Evolutionary conservation across 2,113 vertebrate genomes (phyloP), one percentile per base, ranked within the genome.

Genomic region (Rhegmatorhina hoffmannsi): DNA sequence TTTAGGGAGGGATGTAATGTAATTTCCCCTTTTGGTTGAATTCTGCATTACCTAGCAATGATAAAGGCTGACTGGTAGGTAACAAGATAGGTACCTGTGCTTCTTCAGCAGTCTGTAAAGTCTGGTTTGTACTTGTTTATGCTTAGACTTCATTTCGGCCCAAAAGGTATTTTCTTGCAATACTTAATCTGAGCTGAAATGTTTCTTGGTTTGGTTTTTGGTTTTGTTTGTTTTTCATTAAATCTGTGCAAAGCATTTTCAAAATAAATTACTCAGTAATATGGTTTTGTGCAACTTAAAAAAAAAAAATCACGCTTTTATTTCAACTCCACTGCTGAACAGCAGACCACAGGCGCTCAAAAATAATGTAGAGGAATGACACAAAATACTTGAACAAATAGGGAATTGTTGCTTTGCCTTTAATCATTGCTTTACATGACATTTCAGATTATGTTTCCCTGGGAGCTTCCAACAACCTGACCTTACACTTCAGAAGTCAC

Each of bases 21-120:
- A 58, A 13, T 78, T 62, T 36, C 29, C 21, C 23, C 8, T 60
- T 66, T 66, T 17, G 55, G 11, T 1, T 56, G 68, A 49, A 81
- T 34, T 58, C 55, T 84, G 40, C 55, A 46, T 49, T 53, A 66
- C 17, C 13, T 8, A 58, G 31, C 63, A 53, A 13, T 13, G 72
- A 50, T 3, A 43, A 34, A 66, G 21, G 64, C 46, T n/a, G 49
- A 64, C 15, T 38, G 34, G 34, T 11, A 43, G 33, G 26, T 26
- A 70, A 83, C 16, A 13, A 47, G 70, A 38, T 1, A 72, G 29
- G 15, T 43, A 64, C 68, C 58, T 38, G 24, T 2, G 33, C 55
- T 44, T 28, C 49, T 52, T 34, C 25, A 63, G 29, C 2, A 0
- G 0, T 82, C 28, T n/a, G 18, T 40, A 20, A 82, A 43, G 16